These are phyloP conservation scores for Cotesia congregata DNA, from an alignment of 2,888 invertebrate species.

Conservation along the genomic window DNA sequence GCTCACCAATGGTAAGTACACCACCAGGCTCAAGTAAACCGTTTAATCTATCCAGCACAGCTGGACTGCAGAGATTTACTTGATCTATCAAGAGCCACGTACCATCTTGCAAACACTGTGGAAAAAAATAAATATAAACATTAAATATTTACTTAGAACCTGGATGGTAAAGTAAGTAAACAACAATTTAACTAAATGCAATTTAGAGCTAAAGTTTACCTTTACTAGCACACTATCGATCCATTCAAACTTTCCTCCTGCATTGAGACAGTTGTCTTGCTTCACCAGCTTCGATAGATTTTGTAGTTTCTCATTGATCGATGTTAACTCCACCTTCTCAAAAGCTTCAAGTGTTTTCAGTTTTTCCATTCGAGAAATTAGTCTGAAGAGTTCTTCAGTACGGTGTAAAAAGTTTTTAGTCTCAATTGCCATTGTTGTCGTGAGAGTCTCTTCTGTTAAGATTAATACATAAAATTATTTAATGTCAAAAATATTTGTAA, in stretches of 20 bases:
- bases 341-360: slow-evolving; percentile 52
- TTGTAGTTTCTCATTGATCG: slow-evolving; percentile 65
- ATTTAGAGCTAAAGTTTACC: slow-evolving; percentile 65
- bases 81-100: slow-evolving; percentile 91
- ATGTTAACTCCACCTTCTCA: slow-evolving; percentile 54
- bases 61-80: slow-evolving; percentile 95
- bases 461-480: slow-evolving; percentile 9
- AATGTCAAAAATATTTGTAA: not conserved
- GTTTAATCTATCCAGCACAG: slow-evolving; percentile 96
- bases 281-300: slow-evolving; percentile 70
- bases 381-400: slow-evolving; percentile 62
- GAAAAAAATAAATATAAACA: slow-evolving; percentile 44
- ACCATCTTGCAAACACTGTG: slow-evolving; percentile 82
- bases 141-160: not conserved
- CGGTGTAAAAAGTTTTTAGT: slow-evolving; percentile 69
- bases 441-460: slow-evolving; percentile 47
- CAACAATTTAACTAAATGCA: not conserved
- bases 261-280: slow-evolving; percentile 77
- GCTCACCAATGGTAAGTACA: slow-evolving; percentile 88
- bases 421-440: slow-evolving; percentile 69
- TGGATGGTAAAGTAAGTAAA: not conserved
- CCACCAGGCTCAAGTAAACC: slow-evolving; percentile 95
- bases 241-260: slow-evolving; percentile 95
- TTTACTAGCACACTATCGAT: slow-evolving; percentile 90
- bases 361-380: slow-evolving; percentile 59